A percentile compares a stretch with the other conserved stretches of the same genome.
Evolutionary conservation across 2,113 vertebrate genomes (phyloP).

Genomic region (Urocynchramus pylzowi): DNA sequence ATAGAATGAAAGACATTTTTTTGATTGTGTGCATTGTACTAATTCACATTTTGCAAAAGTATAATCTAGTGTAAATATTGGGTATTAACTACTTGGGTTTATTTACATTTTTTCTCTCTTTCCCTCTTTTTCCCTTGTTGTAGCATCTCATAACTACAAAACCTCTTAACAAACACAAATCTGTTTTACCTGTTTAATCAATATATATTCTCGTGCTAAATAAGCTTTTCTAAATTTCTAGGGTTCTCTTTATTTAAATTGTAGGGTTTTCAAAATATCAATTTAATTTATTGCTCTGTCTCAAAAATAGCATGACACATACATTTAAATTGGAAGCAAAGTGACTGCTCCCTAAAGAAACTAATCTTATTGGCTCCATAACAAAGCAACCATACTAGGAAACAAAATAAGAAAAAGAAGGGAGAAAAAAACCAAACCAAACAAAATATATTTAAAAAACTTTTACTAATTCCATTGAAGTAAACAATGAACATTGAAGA

Average conservation of each 20-base stretch:
- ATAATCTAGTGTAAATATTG: neutral
- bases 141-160: neutral
- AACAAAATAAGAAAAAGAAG: neutral
- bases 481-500: neutral
- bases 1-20: neutral
- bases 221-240: neutral
- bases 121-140: neutral
- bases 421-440: rapidly evolving
- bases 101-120: neutral
- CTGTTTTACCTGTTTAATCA: neutral
- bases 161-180: neutral
- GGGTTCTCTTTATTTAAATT: neutral
- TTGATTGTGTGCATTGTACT: neutral
- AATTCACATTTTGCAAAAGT: neutral
- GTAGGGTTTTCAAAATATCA: neutral
- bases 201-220: neutral
- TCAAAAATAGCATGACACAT: neutral
- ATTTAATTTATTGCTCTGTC: neutral
- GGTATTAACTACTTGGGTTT: neutral
- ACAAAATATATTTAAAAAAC: rapidly evolving
- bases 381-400: neutral
- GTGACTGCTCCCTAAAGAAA: neutral
- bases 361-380: neutral
- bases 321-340: neutral
- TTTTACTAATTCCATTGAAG: neutral